Conservation (phyloP, 2,888 invertebrate genomes). For the Athalia circularis region DNA sequence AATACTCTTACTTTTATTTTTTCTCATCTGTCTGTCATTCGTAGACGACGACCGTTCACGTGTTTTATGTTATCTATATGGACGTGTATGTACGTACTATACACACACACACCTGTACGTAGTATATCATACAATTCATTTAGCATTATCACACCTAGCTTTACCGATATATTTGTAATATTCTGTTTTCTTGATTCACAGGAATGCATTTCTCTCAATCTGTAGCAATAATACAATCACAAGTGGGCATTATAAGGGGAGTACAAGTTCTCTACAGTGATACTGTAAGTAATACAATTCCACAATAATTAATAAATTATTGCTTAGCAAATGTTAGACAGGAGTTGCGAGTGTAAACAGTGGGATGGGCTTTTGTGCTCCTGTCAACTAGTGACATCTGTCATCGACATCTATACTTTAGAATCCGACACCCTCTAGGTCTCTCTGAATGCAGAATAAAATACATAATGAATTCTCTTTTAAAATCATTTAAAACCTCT, state of each 20-base stretch:
- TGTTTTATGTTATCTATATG: not conserved
- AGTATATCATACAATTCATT: not conserved
- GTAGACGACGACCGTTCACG: not conserved
- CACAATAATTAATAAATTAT: conserved; percentile 28
- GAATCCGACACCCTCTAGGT: not conserved
- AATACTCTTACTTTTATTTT: conserved; percentile 22
- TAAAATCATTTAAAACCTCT: not conserved
- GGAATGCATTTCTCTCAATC: conserved; percentile 99
- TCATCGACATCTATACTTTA: not conserved
- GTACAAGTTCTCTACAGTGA: conserved; percentile 98
- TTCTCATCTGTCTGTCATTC: not conserved
- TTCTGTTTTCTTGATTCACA: conserved; percentile 68
- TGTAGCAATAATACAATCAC: conserved; percentile 96
- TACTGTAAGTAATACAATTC: conserved; percentile 79
- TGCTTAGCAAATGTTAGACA: conserved; percentile 13
- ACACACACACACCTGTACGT: not conserved
- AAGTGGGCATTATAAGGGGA: conserved; percentile 95
- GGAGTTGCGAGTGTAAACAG: conserved; percentile 38
- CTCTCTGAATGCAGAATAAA: not conserved
- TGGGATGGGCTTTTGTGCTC: conserved; percentile 42
- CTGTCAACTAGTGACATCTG: conserved; percentile 35
- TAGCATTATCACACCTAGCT: not conserved
- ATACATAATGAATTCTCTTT: not conserved
- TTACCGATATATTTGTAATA: not conserved
- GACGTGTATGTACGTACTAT: not conserved